Conservation (phyloP, 1,140 invertebrate genomes). For the Drosophila miranda region DNA sequence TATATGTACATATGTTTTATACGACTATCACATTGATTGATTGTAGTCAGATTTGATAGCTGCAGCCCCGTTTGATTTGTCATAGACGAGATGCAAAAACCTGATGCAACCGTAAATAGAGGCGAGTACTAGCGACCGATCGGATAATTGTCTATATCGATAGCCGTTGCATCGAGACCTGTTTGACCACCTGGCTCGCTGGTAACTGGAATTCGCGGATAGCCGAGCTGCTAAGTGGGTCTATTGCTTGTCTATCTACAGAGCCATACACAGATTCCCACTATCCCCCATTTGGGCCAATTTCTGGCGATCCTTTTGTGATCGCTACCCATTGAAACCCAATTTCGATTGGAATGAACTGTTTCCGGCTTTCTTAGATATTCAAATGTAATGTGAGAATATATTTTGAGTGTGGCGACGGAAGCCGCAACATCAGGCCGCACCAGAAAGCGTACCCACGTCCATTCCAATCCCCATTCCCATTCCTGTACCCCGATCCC, state of each 20-base stretch:
- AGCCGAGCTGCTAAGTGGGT: background rate
- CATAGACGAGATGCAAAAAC: slow-evolving; percentile 53
- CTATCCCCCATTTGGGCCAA: slow-evolving; percentile 24
- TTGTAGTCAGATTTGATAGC: slow-evolving; percentile 40
- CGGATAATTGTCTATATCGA: slow-evolving; percentile 45
- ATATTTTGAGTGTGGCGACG: slow-evolving; percentile 21
- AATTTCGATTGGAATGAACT: slow-evolving; percentile 37
- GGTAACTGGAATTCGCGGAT: too few species aligned
- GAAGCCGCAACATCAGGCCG: slow-evolving; percentile 45
- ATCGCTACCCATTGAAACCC: background rate
- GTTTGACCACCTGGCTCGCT: slow-evolving; percentile 48
- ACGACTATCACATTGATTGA: slow-evolving; percentile 37
- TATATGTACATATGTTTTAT: slow-evolving; percentile 8
- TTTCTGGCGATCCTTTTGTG: slow-evolving; percentile 16
- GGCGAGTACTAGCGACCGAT: slow-evolving; percentile 20
- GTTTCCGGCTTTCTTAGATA: slow-evolving; percentile 59
- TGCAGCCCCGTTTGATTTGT: slow-evolving; percentile 28
- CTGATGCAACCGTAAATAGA: slow-evolving; percentile 48
- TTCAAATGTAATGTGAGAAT: slow-evolving; percentile 49
- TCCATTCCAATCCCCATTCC: background rate
- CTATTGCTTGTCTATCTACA: background rate
- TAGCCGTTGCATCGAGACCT: slow-evolving; percentile 19
- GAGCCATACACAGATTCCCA: background rate
- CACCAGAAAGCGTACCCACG: background rate
- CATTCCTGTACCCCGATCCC: slow-evolving; percentile 21